A percentile compares a stretch with the other conserved stretches of the same genome.
These are phyloP conservation scores for Potorous gilbertii DNA, from an alignment of 2,797 vertebrate species.

Conservation along the genomic window DNA sequence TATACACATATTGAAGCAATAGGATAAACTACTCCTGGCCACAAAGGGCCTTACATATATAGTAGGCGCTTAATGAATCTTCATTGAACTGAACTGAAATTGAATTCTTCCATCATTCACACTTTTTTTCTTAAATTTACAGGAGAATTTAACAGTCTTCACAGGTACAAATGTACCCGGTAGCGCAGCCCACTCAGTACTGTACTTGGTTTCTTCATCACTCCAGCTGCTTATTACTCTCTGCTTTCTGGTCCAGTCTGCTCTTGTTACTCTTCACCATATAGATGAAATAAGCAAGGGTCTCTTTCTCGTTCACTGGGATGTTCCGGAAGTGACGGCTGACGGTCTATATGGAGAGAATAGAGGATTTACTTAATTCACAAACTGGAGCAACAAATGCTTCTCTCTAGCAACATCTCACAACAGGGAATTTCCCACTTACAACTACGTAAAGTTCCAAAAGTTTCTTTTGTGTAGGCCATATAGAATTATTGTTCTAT, in stretches of 20 bases:
- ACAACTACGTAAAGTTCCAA: neutral
- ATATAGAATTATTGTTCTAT: neutral
- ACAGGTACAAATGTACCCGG: constrained; percentile 77
- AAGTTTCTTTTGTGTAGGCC: neutral
- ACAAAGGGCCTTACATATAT: constrained; percentile 73
- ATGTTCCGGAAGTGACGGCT: constrained; percentile 99
- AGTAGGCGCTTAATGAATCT: constrained; percentile 50
- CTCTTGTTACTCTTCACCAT: constrained; percentile 99
- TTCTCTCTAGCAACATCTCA: neutral
- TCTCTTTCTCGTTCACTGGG: constrained; percentile 98
- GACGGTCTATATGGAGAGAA: constrained; percentile 89
- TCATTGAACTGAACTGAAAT: neutral
- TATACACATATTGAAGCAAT: constrained; percentile 78
- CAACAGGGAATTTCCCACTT: constrained; percentile 17
- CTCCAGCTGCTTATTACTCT: constrained; percentile 93
- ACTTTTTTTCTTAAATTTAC: constrained; percentile 79
- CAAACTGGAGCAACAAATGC: constrained; percentile 20
- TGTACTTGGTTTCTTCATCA: constrained; percentile 79
- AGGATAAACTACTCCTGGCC: constrained; percentile 80
- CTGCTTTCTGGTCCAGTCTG: constrained; percentile 96
- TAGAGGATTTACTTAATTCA: constrained; percentile 59
- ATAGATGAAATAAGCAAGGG: constrained; percentile 98
- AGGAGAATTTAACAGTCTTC: constrained; percentile 81
- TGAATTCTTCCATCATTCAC: constrained; percentile 77
- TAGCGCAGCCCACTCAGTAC: constrained; percentile 74